A percentile compares a stretch with the other conserved stretches of the same genome.
Conservation (phyloP, 2,888 invertebrate genomes). For the Polydrusus pterygomalis region DNA sequence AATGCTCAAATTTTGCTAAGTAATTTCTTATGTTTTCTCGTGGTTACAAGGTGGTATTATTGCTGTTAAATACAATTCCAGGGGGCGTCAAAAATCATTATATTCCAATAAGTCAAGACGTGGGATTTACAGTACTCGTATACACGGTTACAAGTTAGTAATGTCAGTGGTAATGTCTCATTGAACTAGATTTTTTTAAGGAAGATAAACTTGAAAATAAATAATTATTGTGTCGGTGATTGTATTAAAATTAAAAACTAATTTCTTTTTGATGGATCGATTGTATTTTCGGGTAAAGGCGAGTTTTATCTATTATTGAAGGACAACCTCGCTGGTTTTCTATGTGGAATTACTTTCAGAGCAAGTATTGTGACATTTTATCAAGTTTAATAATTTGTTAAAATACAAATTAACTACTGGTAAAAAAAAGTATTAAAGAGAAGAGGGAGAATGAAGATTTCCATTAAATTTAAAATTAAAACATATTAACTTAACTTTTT, state of each 20-base stretch:
- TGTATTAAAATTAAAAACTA: constrained; percentile 29
- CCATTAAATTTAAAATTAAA: too few species aligned
- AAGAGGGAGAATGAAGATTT: too few species aligned
- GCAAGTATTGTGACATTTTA: neutral
- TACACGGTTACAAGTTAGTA: constrained; percentile 12
- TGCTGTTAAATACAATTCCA: constrained; percentile 16
- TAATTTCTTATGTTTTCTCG: neutral
- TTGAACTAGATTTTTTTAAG: constrained; percentile 44
- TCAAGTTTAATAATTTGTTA: neutral
- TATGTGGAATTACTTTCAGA: neutral
- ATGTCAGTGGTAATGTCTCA: constrained; percentile 28
- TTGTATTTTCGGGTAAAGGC: constrained; percentile 5
- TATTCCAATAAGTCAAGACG: constrained; percentile 21
- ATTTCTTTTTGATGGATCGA: constrained; percentile 25
- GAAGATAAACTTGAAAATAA: constrained; percentile 43
- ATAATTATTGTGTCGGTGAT: constrained; percentile 43
- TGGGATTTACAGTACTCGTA: constrained; percentile 23
- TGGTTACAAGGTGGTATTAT: constrained; percentile 8
- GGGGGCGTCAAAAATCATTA: constrained; percentile 29
- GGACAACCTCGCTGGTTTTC: neutral
- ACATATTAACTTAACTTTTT: neutral
- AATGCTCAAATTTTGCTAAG: neutral
- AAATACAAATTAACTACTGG: too few species aligned
- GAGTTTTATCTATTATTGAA: neutral
- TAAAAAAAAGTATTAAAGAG: too few species aligned